These are phyloP conservation scores for Blastobasis adustella DNA, from an alignment of 2,888 invertebrate species.

Conservation along the genomic window DNA sequence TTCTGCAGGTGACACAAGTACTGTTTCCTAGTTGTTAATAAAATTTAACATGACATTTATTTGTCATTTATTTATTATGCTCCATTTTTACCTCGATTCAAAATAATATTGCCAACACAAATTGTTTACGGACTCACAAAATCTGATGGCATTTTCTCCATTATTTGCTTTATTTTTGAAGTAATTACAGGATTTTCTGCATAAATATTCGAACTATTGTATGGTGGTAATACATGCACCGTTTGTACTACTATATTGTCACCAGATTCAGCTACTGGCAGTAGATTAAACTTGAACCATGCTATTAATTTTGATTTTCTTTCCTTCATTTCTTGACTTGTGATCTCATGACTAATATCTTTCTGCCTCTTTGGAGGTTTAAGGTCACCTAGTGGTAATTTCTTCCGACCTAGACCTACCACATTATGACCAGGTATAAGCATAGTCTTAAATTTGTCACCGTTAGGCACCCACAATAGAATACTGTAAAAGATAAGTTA, in stretches of 20 bases:
- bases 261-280: conserved; percentile 42
- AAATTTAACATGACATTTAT: no score
- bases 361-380: conserved; percentile 7
- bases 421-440: conserved; percentile 56
- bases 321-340: conserved; percentile 20
- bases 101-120: no score
- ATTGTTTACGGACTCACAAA: conserved; percentile 15
- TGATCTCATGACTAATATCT: conserved; percentile 6
- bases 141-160: conserved; percentile 49
- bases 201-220: conserved; percentile 41
- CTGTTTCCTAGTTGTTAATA: no score
- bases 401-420: conserved; percentile 31
- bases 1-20: no score
- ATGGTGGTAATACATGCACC: conserved; percentile 49
- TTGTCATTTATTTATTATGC: no score
- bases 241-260: conserved; percentile 47
- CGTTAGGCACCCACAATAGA: conserved; percentile 38
- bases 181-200: conserved; percentile 52
- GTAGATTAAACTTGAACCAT: conserved; percentile 50
- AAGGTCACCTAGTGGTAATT: conserved; percentile 11
- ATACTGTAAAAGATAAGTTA: conserved; percentile 38
- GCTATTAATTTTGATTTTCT: conserved; percentile 39
- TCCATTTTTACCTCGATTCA: no score
- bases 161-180: conserved; percentile 44
- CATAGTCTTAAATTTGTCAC: conserved; percentile 30